Evolutionary conservation across 2,888 invertebrate genomes (phyloP).

Genomic region (Sarcophaga carnaria): DNA sequence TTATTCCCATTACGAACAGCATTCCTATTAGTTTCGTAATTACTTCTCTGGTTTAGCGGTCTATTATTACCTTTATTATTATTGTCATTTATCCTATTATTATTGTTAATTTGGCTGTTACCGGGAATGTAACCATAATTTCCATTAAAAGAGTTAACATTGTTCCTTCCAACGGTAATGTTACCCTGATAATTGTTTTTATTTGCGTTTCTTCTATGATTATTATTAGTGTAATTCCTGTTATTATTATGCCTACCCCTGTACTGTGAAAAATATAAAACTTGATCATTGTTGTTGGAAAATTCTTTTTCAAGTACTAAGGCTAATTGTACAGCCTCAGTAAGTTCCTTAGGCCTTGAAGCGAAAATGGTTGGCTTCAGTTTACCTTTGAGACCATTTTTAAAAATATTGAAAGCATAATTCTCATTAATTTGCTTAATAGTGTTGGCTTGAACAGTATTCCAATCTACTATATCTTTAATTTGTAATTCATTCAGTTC

Average conservation of each 20-base stretch:
- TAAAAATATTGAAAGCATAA: slow-evolving; percentile 16
- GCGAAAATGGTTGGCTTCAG: slow-evolving; percentile 13
- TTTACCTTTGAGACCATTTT: not conserved
- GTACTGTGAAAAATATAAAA: slow-evolving; percentile 15
- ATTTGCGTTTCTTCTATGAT: not conserved
- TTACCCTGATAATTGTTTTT: too few relatives aligned
- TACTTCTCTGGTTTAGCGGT: too few relatives aligned
- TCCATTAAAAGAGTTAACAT: too few relatives aligned
- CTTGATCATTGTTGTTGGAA: not conserved
- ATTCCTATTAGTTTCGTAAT: not conserved
- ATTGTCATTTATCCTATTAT: not conserved
- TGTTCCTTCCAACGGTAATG: too few relatives aligned
- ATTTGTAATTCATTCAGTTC: slow-evolving; percentile 21
- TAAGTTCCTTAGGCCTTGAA: not conserved
- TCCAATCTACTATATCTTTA: slow-evolving; percentile 4
- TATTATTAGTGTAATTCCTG: slow-evolving; percentile 4
- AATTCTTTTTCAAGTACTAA: not conserved
- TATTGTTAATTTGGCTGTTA: not conserved
- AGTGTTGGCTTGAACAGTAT: not conserved
- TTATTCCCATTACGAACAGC: not conserved
- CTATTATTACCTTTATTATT: slow-evolving; percentile 15
- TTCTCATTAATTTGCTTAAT: not conserved
- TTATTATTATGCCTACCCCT: not conserved
- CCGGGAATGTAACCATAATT: too few relatives aligned
- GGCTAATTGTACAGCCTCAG: not conserved